phyloP scores from a whole-genome alignment of 2,797 vertebrate genomes.

The Sebastes reedi region DNA sequence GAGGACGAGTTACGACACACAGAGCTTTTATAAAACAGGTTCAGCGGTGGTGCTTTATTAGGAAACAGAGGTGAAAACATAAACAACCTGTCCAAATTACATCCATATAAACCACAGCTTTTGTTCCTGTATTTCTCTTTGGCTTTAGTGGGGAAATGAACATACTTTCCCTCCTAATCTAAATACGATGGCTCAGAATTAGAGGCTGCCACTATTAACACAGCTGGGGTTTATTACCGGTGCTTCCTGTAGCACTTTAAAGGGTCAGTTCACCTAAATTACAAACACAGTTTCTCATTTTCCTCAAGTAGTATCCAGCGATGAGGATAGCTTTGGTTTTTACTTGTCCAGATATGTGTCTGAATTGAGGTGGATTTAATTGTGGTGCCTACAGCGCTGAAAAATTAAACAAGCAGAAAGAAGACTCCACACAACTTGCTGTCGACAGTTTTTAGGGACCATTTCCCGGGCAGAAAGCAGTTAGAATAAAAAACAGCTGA shows the following conservation, averaged over 20 bases:
- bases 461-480: constrained; percentile 2
- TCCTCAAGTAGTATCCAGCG: neutral
- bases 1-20: neutral
- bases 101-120: neutral
- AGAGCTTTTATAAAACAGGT: neutral
- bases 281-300: neutral
- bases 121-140: neutral
- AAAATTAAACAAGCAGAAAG: constrained; percentile 2
- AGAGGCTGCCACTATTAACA: neutral
- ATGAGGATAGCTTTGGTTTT: neutral
- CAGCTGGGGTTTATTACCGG: neutral
- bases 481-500: constrained; percentile 27
- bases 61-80: neutral
- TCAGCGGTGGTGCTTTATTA: neutral
- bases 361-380: constrained; percentile 3
- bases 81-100: neutral
- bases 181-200: neutral
- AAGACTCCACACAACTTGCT: neutral
- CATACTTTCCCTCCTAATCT: neutral
- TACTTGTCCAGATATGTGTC: neutral
- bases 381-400: neutral
- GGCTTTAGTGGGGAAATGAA: neutral
- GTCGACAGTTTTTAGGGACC: constrained; percentile 9
- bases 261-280: neutral
- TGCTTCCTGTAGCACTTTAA: neutral